These are phyloP conservation scores for Penaeus japonicus DNA, from an alignment of 1,140 invertebrate genomes.

Conservation along the genomic window DNA sequence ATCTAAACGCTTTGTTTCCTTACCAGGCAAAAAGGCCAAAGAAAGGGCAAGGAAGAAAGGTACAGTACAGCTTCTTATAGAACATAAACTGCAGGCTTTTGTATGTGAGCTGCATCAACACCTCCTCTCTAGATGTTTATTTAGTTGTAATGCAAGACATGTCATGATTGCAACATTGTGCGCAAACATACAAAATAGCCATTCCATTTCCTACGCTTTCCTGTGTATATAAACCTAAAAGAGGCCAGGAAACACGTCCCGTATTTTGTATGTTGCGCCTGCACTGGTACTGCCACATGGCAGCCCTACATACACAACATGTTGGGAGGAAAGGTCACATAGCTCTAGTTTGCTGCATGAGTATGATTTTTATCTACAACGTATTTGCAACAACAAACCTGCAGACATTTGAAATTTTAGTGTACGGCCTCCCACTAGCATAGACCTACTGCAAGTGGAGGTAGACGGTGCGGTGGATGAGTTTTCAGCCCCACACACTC, in stretches of 20 bases:
- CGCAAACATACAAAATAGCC: conserved; percentile 48
- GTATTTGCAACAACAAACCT: not conserved
- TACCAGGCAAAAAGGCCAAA: conserved; percentile 60
- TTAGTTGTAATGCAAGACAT: conserved; percentile 54
- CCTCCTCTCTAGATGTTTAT: conserved; percentile 43
- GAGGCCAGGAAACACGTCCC: not conserved
- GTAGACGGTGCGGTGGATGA: too few species aligned
- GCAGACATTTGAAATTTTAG: not conserved
- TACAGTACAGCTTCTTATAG: conserved; percentile 57
- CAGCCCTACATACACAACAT: conserved; percentile 26
- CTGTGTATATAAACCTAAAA: not conserved
- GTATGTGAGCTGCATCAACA: conserved; percentile 51
- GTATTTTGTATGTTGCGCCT: conserved; percentile 47
- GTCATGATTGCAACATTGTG: conserved; percentile 42
- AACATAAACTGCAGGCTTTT: conserved; percentile 53
- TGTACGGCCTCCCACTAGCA: not conserved
- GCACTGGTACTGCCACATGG: conserved; percentile 19
- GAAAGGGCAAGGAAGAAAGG: conserved; percentile 59
- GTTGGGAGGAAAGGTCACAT: conserved; percentile 43
- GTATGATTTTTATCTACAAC: not conserved
- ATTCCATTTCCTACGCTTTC: not conserved
- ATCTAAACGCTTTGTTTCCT: conserved; percentile 52
- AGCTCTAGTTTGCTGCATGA: conserved; percentile 36
- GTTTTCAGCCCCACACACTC: not conserved
- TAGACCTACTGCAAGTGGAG: not conserved